phyloP scores from a whole-genome alignment of 2,113 vertebrate genomes.

The Alethe diademata region DNA sequence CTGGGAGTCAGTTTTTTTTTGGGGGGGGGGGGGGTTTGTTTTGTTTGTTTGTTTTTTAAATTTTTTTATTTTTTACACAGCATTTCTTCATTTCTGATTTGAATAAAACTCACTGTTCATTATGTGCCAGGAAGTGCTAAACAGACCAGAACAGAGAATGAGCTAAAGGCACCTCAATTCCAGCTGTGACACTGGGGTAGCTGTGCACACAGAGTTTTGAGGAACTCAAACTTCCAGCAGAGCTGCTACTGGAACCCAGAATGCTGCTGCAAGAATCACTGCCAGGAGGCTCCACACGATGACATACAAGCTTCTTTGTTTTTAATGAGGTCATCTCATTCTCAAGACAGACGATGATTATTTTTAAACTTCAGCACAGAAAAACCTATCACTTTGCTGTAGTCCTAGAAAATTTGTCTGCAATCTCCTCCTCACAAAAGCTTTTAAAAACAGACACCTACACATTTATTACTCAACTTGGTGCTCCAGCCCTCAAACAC shows the following conservation, averaged over 20 bases:
- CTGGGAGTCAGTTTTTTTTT: not conserved
- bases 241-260: not conserved
- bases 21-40: no score
- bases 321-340: conserved; percentile 40
- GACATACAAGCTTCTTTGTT: conserved; percentile 50
- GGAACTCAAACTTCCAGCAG: not conserved
- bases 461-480: conserved; percentile 45
- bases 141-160: accelerated
- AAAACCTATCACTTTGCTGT: conserved; percentile 4
- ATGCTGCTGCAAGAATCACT: not conserved
- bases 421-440: conserved; percentile 22
- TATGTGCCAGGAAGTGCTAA: not conserved
- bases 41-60: no score
- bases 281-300: not conserved
- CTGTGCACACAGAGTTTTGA: not conserved
- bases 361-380: conserved; percentile 46
- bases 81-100: not conserved
- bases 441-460: conserved; percentile 46
- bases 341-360: conserved; percentile 42
- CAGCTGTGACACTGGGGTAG: not conserved
- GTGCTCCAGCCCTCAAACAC: not conserved
- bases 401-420: not conserved
- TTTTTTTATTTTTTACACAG: not conserved
- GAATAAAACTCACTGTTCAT: not conserved
- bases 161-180: not conserved